These are phyloP conservation scores for Myocastor coypus DNA, from an alignment of 2,113 vertebrate species.

Conservation along the genomic window DNA sequence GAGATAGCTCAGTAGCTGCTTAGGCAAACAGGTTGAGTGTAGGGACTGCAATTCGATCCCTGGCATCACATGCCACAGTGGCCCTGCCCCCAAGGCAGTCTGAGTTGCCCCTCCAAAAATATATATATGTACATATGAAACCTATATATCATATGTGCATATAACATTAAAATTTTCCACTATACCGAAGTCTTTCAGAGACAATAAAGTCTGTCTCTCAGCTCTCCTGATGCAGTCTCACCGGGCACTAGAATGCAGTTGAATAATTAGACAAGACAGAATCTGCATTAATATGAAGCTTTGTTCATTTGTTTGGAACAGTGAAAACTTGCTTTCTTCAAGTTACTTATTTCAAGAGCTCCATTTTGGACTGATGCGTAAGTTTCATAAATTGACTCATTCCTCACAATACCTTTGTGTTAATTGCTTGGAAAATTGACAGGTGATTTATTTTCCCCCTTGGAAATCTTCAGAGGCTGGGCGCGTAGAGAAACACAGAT, in stretches of 20 bases:
- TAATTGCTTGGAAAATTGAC: not conserved
- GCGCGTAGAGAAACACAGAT: not conserved
- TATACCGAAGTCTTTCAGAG: not conserved
- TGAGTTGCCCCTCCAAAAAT: no score
- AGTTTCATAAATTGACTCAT: not conserved
- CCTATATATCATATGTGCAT: no score
- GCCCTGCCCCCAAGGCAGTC: no score
- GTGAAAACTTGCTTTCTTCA: not conserved
- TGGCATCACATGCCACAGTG: no score
- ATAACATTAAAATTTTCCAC: not conserved
- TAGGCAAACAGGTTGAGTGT: no score
- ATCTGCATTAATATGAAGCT: not conserved
- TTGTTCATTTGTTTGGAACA: not conserved
- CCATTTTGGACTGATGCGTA: not conserved
- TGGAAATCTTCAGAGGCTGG: not conserved
- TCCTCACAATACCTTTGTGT: not conserved
- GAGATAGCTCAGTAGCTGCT: no score
- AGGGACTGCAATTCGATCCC: no score
- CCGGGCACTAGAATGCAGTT: rapidly evolving
- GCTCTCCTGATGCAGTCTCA: not conserved
- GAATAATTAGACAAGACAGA: not conserved
- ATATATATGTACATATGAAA: not conserved
- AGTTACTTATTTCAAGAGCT: not conserved
- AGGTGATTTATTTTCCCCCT: not conserved
- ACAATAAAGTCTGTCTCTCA: not conserved